These are phyloP conservation scores for Drosophila anceps DNA, from an alignment of 2,888 invertebrate species.

Conservation along the genomic window DNA sequence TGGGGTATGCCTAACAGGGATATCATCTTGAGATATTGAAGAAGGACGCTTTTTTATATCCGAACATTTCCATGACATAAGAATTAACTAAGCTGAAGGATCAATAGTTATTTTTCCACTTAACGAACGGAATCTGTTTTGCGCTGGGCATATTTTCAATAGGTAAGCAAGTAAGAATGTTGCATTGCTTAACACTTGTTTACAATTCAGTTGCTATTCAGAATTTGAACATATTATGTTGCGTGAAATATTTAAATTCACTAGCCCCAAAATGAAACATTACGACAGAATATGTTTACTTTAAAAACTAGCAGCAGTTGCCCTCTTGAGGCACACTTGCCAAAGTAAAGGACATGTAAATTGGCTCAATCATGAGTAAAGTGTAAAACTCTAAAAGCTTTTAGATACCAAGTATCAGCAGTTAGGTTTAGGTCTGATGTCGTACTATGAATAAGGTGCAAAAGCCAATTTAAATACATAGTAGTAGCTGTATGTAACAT, in stretches of 20 bases:
- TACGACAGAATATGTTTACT: not conserved
- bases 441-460: not conserved
- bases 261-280: not conserved
- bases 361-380: constrained; percentile 16
- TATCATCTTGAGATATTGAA: not conserved
- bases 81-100: too few relatives aligned
- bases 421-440: not conserved
- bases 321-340: not conserved
- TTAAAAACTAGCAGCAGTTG: not conserved
- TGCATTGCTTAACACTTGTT: not conserved
- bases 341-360: constrained; percentile 9
- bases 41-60: not conserved
- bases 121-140: not conserved
- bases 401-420: not conserved
- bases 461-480: constrained; percentile 10
- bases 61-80: too few relatives aligned
- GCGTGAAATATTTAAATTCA: not conserved
- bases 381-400: not conserved
- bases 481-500: not conserved
- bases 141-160: not conserved
- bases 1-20: not conserved
- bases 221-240: too few relatives aligned
- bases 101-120: too few relatives aligned
- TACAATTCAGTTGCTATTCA: not conserved
- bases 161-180: not conserved